Evolutionary conservation across 2,113 vertebrate genomes (phyloP).

Genomic region (Epinephelus cyanopodus): DNA sequence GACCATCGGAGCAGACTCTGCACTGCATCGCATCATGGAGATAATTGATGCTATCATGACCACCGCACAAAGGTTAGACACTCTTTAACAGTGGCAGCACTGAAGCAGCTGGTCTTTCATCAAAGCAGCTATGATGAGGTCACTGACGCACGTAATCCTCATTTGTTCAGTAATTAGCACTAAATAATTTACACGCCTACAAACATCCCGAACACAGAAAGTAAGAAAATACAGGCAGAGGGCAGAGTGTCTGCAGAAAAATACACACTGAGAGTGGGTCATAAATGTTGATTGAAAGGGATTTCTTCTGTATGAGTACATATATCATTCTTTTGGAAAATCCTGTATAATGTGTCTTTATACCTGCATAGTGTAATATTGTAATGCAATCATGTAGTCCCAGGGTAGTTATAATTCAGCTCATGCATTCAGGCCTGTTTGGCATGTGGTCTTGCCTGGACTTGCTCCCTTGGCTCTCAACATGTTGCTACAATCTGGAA

Average conservation of each 20-base stretch:
- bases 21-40: constrained; percentile 94
- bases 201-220: no score
- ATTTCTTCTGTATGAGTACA: no score
- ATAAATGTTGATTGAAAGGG: no score
- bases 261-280: no score
- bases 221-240: no score
- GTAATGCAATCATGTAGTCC: constrained; percentile 6
- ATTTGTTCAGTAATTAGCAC: not conserved
- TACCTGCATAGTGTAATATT: not conserved
- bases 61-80: constrained; percentile 90
- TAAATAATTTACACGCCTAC: not conserved
- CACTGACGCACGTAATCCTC: no score
- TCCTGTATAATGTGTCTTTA: not conserved
- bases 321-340: no score
- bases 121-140: not conserved
- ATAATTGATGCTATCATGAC: constrained; percentile 95
- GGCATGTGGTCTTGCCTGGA: constrained; percentile 33
- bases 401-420: not conserved
- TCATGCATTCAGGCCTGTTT: not conserved
- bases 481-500: not conserved
- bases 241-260: no score
- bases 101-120: not conserved
- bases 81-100: not conserved
- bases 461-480: constrained; percentile 17
- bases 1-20: constrained; percentile 95